Conservation (phyloP, 2,797 vertebrate genomes). For the Silurus lanzhouensis region DNA sequence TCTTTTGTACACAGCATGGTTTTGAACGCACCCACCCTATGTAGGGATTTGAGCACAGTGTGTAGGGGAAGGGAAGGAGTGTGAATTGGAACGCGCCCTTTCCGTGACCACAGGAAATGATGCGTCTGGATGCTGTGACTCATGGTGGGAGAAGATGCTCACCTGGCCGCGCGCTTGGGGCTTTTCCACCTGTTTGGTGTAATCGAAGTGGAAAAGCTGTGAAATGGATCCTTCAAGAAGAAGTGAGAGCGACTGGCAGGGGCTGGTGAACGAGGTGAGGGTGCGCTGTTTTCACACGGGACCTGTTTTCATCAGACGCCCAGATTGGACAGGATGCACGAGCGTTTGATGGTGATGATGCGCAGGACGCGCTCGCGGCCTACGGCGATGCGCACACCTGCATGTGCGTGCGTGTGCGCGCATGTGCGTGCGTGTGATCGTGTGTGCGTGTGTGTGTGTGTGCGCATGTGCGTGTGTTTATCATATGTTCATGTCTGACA, state of each 20-base stretch:
- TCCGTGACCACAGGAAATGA: conserved; percentile 45
- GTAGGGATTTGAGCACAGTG: background rate
- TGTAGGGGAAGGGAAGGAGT: background rate
- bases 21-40: background rate
- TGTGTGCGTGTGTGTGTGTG: no score
- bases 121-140: background rate
- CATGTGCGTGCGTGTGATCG: no score
- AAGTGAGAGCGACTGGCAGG: conserved; percentile 92
- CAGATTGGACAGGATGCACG: no score
- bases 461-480: no score
- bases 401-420: no score
- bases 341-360: no score
- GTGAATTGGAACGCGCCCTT: background rate
- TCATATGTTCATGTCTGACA: no score
- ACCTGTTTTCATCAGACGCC: no score
- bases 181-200: background rate
- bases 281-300: no score
- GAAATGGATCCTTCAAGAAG: conserved; percentile 79
- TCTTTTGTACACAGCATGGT: no score
- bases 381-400: no score
- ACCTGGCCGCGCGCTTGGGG: background rate
- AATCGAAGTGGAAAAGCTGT: background rate
- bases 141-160: conserved; percentile 23
- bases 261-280: conserved; percentile 90
- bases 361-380: no score